These are phyloP conservation scores for Encarsia formosa DNA, from an alignment of 2,888 invertebrate species.

Conservation along the genomic window DNA sequence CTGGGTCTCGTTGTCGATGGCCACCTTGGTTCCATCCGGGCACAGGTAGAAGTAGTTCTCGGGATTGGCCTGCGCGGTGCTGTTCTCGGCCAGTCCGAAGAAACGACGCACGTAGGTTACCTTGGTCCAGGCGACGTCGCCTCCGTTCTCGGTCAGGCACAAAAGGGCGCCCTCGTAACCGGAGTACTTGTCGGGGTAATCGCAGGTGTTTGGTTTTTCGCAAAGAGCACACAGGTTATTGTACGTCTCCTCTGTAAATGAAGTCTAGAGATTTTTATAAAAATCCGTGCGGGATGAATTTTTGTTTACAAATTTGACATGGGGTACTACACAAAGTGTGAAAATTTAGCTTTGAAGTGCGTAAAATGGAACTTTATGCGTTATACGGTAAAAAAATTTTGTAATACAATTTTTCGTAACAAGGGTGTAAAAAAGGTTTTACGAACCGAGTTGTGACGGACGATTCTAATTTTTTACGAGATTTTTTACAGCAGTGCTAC, in stretches of 20 bases:
- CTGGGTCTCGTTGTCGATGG: slow-evolving; percentile 59
- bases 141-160: slow-evolving; percentile 76
- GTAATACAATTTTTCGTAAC: no score
- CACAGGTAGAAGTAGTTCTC: slow-evolving; percentile 73
- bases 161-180: slow-evolving; percentile 83
- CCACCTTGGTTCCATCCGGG: slow-evolving; percentile 69
- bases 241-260: slow-evolving; percentile 64
- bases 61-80: slow-evolving; percentile 53
- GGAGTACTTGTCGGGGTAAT: slow-evolving; percentile 78
- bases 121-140: slow-evolving; percentile 83
- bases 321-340: no score
- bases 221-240: slow-evolving; percentile 75
- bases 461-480: no score
- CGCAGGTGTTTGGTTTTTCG: slow-evolving; percentile 70
- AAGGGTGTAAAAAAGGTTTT: no score
- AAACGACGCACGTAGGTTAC: slow-evolving; percentile 74
- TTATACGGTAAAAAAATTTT: no score
- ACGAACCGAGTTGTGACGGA: no score
- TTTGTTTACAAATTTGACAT: no score
- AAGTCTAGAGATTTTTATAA: no score
- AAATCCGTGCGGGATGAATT: no score
- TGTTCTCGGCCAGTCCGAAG: slow-evolving; percentile 58
- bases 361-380: no score
- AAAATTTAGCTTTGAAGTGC: neutral
- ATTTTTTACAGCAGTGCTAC: no score